Base-by-base conservation (phyloP, 2,797 vertebrate species). In the Tenualosa ilisha region DNA sequence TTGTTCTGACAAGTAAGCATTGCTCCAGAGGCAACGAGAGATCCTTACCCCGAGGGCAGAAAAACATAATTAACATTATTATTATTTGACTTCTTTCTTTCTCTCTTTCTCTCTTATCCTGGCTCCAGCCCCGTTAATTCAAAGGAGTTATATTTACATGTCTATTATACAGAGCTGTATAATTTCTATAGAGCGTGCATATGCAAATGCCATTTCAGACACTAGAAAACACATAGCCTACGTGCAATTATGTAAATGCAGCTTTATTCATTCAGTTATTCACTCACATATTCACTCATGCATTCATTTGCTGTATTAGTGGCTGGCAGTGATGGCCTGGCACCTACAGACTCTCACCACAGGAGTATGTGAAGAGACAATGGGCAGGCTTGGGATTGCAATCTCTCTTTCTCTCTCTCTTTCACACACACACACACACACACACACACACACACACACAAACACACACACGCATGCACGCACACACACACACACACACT, bases 181-280 rank as follows among this genome's bases (percentile, higher is more conserved):
- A 91, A 95, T 95, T 94, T 95, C 93, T 94, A 93, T 95, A 93
- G 88, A 91, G 91, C 91, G 89, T 89, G 90, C 93, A 95, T 95
- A 95, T 95, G 94, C 93, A 95, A 95, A 95, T 95, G 91, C 84
- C 83, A 79, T 89, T 89, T 92, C 88, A 92, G 93, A 95, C 86
- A 90, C 90, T 89, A 88, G 91, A 94, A 95, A 94, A 95, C 89
- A 94, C 94, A 94, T 90, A 94, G 90, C 91, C 93, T 91, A 93
- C 3, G 84, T 95, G 93, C 93, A 95, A 95, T 96, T 95, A 96
- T 96, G 94, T 93, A 96, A 95, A 95, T 95, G 88, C 86, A 92
- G 91, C 91, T 94, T 93, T 96, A 94, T 95, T 95, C 94, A 94
- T 95, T 94, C 93, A 94, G 93, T 94, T 94, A 94, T 94, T 93